These are phyloP conservation scores for Melangyna quadrimaculata DNA, from an alignment of 2,888 invertebrate genomes.

Conservation along the genomic window DNA sequence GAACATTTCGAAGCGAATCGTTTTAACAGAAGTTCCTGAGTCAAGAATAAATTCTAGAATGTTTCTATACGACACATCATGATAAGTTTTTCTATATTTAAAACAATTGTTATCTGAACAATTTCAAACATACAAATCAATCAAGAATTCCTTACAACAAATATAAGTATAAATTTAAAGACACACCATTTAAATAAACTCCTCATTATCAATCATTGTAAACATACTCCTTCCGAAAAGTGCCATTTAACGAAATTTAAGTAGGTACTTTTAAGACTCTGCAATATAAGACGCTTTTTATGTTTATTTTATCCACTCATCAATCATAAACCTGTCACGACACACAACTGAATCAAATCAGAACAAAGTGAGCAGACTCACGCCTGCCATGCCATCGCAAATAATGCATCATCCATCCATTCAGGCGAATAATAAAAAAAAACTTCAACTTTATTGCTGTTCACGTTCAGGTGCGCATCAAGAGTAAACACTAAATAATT, in stretches of 20 bases:
- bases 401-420: not conserved
- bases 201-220: slow-evolving; percentile 3
- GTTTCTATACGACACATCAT: too few relatives aligned
- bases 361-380: not conserved
- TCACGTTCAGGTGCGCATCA: slow-evolving; percentile 37
- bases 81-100: too few relatives aligned
- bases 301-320: slow-evolving; percentile 18
- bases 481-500: slow-evolving; percentile 48
- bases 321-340: slow-evolving; percentile 41
- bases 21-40: too few relatives aligned
- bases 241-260: not conserved
- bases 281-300: not conserved
- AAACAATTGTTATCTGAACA: too few relatives aligned
- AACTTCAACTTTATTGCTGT: not conserved
- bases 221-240: not conserved
- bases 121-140: not conserved
- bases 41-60: too few relatives aligned
- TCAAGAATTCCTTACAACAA: not conserved
- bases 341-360: slow-evolving; percentile 21
- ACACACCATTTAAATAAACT: not conserved
- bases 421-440: not conserved
- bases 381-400: not conserved
- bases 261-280: not conserved
- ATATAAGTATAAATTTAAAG: not conserved
- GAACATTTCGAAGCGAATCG: too few relatives aligned